These are phyloP conservation scores for Forpus xanthops DNA, from an alignment of 2,797 vertebrate genomes.

Conservation along the genomic window DNA sequence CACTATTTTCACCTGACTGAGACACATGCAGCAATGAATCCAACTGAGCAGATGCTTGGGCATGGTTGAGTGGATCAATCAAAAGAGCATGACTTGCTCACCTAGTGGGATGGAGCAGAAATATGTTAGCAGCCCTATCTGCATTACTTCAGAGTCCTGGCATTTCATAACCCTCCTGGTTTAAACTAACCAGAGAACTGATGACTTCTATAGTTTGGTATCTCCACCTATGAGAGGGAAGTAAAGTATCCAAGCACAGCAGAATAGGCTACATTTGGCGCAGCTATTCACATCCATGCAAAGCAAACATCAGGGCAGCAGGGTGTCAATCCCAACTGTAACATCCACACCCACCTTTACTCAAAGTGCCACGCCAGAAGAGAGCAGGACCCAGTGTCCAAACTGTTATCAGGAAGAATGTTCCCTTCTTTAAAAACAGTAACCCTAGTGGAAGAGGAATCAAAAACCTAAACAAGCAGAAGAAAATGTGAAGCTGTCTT, in stretches of 20 bases:
- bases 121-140: background rate
- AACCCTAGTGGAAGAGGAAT: background rate
- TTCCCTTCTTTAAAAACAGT: background rate
- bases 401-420: accelerated
- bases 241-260: background rate
- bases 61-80: background rate
- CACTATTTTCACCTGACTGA: background rate
- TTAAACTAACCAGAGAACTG: background rate
- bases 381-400: background rate
- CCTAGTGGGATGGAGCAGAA: background rate
- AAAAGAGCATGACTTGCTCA: background rate
- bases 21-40: background rate
- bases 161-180: background rate
- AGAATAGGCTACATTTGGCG: background rate
- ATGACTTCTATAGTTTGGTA: background rate
- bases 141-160: background rate
- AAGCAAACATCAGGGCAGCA: background rate
- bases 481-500: background rate
- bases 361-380: background rate
- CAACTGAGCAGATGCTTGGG: background rate
- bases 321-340: background rate
- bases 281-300: background rate
- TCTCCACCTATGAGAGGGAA: background rate
- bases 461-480: background rate
- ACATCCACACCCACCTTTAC: background rate